A percentile compares a stretch with the other conserved stretches of the same genome.
phyloP scores from a whole-genome alignment of 2,888 invertebrate genomes.

The Chaetoderma sp. region DNA sequence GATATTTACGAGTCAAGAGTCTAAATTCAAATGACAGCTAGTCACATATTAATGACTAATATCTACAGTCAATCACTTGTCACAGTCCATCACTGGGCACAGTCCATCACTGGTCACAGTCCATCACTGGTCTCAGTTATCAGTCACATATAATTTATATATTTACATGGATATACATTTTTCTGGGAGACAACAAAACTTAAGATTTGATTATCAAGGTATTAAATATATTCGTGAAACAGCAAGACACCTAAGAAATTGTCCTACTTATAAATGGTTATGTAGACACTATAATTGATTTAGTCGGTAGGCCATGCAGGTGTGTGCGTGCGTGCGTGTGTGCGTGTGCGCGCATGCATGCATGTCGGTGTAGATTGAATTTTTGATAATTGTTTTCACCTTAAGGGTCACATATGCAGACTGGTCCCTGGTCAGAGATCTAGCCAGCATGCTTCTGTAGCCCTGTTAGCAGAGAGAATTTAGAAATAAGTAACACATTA shows the following conservation, averaged over 20 bases:
- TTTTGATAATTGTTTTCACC: conserved; percentile 35
- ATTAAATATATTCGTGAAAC: too few relatives aligned
- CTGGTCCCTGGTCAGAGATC: conserved; percentile 61
- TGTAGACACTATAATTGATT: too few relatives aligned
- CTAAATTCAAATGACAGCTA: not conserved
- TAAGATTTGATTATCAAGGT: not conserved
- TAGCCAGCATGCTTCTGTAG: conserved; percentile 62
- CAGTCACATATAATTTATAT: not conserved
- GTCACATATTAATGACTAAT: too few relatives aligned
- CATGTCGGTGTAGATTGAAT: not conserved
- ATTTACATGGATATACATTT: not conserved
- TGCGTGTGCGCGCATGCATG: too few relatives aligned
- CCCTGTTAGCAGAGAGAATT: conserved; percentile 46
- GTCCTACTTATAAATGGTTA: too few relatives aligned
- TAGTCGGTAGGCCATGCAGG: too few relatives aligned
- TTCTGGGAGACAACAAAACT: not conserved
- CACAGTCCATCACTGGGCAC: not conserved
- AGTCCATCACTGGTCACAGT: not conserved
- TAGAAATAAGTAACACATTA: not conserved
- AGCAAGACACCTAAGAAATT: too few relatives aligned
- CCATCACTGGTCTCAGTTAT: not conserved
- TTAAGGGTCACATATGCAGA: conserved; percentile 54
- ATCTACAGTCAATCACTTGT: not conserved
- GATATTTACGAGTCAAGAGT: not conserved
- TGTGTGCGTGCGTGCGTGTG: too few relatives aligned